Evolutionary conservation across 1,140 invertebrate genomes (phyloP), one percentile per base, ranked within the genome.

Genomic region (Megalonaias nervosa): DNA sequence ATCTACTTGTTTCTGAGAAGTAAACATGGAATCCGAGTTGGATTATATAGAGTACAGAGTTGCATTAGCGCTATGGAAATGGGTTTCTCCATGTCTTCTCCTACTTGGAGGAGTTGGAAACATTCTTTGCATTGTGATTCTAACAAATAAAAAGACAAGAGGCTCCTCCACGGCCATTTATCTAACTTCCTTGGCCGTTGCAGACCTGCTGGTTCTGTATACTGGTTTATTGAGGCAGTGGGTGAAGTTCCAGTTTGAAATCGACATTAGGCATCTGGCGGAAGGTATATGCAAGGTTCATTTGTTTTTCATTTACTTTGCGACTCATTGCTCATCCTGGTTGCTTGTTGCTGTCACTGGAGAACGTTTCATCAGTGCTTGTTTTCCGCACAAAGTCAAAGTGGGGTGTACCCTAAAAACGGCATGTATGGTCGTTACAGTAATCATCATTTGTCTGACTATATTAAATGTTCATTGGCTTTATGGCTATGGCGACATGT

Each of bases 301-400:
- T 17, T 67, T 69, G 1, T 85, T 75, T 71, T 21, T 81, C 3
- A 69, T 83, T 9, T 85, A 85, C 69, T 66, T 75, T 17, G 19
- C 67, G 0, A 48, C 72, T 15, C 71, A 84, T 26, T 71, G 66
- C 19, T 86, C 85, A 15, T 64, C 82, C 6, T 87, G 85, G 84
- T 69, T 83, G 0, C 65, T 86, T 13, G 84, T 84, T 11, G 70
- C 78, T 9, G 82, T 87, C 66, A 85, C 86, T 11, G 55, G 75
- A 17, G 84, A 87, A 61, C 61, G 86, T 9, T 77, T 82, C 38
- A 79, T 84, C 13, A 79, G 76, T 21, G 82, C 82, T 1, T 84
- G 81, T 61, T 67, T 81, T 58, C 86, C 86, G 5, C 81, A 83
- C 23, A 75, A 75, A 19, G 72, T 74, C 2, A 74, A 71, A 21